A percentile compares a stretch with the other conserved stretches of the same genome.
These are phyloP conservation scores for Julus scanicus DNA, from an alignment of 2,888 invertebrate genomes.

Conservation along the genomic window DNA sequence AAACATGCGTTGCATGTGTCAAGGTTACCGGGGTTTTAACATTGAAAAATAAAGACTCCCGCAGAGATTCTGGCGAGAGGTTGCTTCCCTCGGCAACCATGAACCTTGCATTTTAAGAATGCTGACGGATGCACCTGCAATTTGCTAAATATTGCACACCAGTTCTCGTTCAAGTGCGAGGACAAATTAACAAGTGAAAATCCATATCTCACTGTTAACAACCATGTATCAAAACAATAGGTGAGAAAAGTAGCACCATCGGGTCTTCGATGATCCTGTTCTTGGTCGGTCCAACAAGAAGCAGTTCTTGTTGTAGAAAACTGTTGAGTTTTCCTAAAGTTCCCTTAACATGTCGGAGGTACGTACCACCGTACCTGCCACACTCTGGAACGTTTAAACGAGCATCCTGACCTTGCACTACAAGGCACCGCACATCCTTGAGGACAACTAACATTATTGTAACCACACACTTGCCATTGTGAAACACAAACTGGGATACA, in stretches of 20 bases:
- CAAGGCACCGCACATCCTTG: too few relatives aligned
- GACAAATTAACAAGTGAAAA: background rate
- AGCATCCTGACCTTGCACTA: too few relatives aligned
- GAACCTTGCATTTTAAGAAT: slow-evolving; percentile 24
- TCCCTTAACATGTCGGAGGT: too few relatives aligned
- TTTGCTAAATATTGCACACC: background rate
- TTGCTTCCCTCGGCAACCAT: background rate
- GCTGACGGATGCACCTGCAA: background rate
- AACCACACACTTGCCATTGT: too few relatives aligned
- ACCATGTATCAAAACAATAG: background rate
- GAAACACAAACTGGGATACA: too few relatives aligned
- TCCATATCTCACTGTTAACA: background rate
- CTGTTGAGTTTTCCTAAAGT: background rate
- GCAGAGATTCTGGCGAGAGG: background rate
- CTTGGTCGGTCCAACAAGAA: background rate
- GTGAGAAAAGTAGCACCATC: background rate
- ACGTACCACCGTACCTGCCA: too few relatives aligned
- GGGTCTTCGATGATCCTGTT: background rate
- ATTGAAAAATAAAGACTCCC: background rate
- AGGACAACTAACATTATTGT: too few relatives aligned
- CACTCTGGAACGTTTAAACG: too few relatives aligned
- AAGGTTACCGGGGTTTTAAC: slow-evolving; percentile 10
- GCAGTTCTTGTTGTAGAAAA: background rate
- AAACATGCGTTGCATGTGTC: slow-evolving; percentile 6
- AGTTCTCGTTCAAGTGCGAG: background rate